These are phyloP conservation scores for Zaprionus bogoriensis DNA, from an alignment of 2,888 invertebrate species.

Conservation along the genomic window DNA sequence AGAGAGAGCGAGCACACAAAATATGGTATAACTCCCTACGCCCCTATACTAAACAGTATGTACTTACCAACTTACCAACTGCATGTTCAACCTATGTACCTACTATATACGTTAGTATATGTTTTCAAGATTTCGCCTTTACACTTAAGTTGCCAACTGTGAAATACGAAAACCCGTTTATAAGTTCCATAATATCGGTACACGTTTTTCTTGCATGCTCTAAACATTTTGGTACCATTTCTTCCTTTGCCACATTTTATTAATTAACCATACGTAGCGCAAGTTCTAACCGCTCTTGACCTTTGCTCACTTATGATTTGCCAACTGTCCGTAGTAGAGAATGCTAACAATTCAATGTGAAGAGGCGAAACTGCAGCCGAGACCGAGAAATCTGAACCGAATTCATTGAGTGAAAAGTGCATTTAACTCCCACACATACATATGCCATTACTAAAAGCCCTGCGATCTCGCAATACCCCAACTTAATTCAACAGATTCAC, in stretches of 20 bases:
- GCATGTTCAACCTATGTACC: constrained; percentile 9
- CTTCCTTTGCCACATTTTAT: constrained; percentile 1
- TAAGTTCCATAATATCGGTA: constrained; percentile 7
- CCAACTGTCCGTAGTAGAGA: constrained; percentile 16
- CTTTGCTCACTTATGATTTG: constrained; percentile 33
- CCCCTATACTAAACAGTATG: constrained; percentile 3
- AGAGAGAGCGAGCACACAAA: neutral
- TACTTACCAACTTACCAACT: neutral
- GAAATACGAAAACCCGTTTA: neutral
- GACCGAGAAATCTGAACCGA: neutral
- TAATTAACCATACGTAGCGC: constrained; percentile 9
- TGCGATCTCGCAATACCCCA: constrained; percentile 16
- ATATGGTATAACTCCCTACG: neutral
- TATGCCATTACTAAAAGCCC: constrained; percentile 32
- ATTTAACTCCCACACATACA: constrained; percentile 16
- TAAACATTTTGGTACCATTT: constrained; percentile 6
- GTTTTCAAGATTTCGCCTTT: constrained; percentile 5
- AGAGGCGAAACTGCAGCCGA: constrained; percentile 12
- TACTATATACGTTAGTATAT: too few relatives aligned
- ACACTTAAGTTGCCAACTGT: constrained; percentile 16
- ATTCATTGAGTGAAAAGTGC: constrained; percentile 18
- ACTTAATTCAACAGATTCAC: constrained; percentile 89
- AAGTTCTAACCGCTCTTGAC: constrained; percentile 21
- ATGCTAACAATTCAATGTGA: constrained; percentile 77
- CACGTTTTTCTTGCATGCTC: constrained; percentile 14